Evolutionary conservation across 2,113 vertebrate genomes (phyloP).

Genomic region (Pimephales promelas): DNA sequence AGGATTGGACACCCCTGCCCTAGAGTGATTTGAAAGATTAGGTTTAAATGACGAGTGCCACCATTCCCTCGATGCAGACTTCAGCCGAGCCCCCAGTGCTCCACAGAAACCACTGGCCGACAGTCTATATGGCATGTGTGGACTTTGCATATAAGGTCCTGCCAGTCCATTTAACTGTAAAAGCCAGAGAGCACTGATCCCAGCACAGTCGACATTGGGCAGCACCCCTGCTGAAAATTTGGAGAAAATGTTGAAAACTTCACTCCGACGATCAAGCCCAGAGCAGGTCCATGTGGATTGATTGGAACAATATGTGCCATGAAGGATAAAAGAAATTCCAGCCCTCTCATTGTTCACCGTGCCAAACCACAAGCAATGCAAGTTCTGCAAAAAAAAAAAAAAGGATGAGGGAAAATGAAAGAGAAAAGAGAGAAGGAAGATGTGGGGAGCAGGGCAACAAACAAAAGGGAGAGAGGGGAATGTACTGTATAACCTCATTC

Average conservation of each 20-base stretch:
- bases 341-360: conserved; percentile 41
- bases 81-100: background rate
- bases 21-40: background rate
- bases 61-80: background rate
- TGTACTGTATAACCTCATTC: conserved; percentile 49
- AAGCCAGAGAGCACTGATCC: background rate
- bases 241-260: conserved; percentile 39
- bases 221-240: conserved; percentile 8
- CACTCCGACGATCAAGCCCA: conserved; percentile 37
- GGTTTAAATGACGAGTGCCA: background rate
- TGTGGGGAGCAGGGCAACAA: conserved; percentile 62
- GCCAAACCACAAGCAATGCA: conserved; percentile 59
- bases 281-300: conserved; percentile 46
- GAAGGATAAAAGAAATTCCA: conserved; percentile 62
- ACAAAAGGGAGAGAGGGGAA: conserved; percentile 45
- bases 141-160: background rate
- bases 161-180: background rate
- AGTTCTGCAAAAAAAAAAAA: conserved; percentile 47
- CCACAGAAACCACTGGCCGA: background rate
- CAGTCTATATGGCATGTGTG: background rate
- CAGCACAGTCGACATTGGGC: background rate
- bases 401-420: conserved; percentile 37
- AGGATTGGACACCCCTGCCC: too few species aligned
- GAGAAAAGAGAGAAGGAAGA: conserved; percentile 52
- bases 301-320: conserved; percentile 62